These are phyloP conservation scores for Pseudomyrmex sp. DNA, from an alignment of 1,140 invertebrate species.

Conservation along the genomic window DNA sequence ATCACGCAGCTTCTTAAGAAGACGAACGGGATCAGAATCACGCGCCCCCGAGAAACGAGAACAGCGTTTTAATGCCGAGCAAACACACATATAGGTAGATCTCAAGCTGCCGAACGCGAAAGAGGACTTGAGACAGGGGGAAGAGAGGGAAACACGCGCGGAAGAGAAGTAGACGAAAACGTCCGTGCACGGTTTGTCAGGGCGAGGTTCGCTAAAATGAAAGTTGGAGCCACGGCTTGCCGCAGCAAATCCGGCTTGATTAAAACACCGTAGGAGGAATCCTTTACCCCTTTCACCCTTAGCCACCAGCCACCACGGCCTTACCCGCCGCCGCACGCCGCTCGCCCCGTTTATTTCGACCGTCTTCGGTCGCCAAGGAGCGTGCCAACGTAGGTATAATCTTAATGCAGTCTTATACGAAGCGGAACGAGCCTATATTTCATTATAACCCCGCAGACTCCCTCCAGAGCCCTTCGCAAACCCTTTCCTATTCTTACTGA, in stretches of 20 bases:
- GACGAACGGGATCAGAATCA: slow-evolving; percentile 59
- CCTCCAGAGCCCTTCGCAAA: slow-evolving; percentile 79
- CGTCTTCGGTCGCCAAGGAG: slow-evolving; percentile 79
- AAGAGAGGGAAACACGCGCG: slow-evolving; percentile 8
- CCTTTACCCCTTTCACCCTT: slow-evolving; percentile 78
- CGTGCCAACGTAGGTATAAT: slow-evolving; percentile 80
- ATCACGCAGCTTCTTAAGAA: slow-evolving; percentile 64
- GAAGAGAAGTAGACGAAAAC: slow-evolving; percentile 71
- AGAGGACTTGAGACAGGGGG: slow-evolving; percentile 41
- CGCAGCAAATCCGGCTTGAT: slow-evolving; percentile 86
- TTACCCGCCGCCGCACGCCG: slow-evolving; percentile 38
- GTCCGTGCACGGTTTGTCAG: slow-evolving; percentile 72
- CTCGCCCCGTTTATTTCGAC: slow-evolving; percentile 75
- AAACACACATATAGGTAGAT: slow-evolving; percentile 66
- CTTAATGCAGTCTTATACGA: slow-evolving; percentile 86
- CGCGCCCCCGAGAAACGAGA: slow-evolving; percentile 64
- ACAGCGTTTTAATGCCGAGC: slow-evolving; percentile 71
- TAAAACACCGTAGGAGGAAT: slow-evolving; percentile 84
- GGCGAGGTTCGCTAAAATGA: slow-evolving; percentile 82
- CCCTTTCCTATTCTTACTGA: slow-evolving; percentile 81
- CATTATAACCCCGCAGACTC: slow-evolving; percentile 84
- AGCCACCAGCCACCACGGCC: slow-evolving; percentile 73
- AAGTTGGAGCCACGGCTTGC: slow-evolving; percentile 84
- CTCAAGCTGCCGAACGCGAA: slow-evolving; percentile 50
- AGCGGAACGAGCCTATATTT: slow-evolving; percentile 85